Evolutionary conservation across 2,888 invertebrate genomes (phyloP).

Genomic region (Hypolimnas misippus): DNA sequence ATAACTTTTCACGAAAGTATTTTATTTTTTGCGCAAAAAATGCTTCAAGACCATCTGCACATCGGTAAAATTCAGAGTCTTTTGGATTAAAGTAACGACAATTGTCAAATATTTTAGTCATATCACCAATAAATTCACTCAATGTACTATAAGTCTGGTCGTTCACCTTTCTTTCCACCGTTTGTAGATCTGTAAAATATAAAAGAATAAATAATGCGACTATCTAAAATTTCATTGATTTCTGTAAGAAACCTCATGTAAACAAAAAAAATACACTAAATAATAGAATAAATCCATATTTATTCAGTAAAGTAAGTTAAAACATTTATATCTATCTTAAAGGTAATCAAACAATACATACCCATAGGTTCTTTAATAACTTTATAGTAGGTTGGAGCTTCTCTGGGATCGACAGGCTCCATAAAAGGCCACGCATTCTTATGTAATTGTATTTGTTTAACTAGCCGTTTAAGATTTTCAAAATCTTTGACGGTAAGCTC

Average conservation of each 20-base stretch:
- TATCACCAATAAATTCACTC: slow-evolving; percentile 98
- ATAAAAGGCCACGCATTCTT: slow-evolving; percentile 99
- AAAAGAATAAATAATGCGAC: neutral
- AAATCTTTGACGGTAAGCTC: slow-evolving; percentile 91
- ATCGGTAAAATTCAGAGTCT: slow-evolving; percentile 97
- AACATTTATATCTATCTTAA: neutral
- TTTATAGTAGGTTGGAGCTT: slow-evolving; percentile 98
- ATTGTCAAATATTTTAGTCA: slow-evolving; percentile 99
- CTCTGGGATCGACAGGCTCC: slow-evolving; percentile 97
- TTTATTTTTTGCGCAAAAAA: slow-evolving; percentile 98
- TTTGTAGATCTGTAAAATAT: slow-evolving; percentile 92
- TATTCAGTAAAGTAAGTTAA: neutral
- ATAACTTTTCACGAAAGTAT: slow-evolving; percentile 92
- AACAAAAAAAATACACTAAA: neutral
- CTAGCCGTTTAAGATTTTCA: slow-evolving; percentile 91
- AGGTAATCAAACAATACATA: slow-evolving; percentile 70
- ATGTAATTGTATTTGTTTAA: slow-evolving; percentile 95
- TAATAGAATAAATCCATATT: no score
- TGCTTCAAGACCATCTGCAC: slow-evolving; percentile 97
- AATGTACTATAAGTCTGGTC: slow-evolving; percentile 92
- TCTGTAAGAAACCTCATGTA: no score
- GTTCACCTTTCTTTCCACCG: slow-evolving; percentile 94
- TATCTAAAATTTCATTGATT: no score
- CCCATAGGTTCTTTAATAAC: slow-evolving; percentile 98
- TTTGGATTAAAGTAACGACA: slow-evolving; percentile 98